A percentile compares a stretch with the other conserved stretches of the same genome.
These are phyloP conservation scores for Mesitornis unicolor DNA, from an alignment of 2,113 vertebrate genomes.

Conservation along the genomic window DNA sequence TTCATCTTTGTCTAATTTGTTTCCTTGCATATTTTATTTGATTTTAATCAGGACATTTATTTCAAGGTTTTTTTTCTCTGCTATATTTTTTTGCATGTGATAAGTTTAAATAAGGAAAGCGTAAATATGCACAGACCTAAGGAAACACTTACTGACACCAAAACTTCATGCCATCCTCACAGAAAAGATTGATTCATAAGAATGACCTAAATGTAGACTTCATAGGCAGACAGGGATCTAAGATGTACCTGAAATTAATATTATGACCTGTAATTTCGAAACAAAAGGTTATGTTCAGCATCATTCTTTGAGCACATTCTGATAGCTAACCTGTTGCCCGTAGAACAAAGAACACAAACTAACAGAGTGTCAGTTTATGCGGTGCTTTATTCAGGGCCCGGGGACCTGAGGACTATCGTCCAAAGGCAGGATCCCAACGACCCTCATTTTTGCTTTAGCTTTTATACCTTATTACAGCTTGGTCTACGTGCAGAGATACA, in stretches of 20 bases:
- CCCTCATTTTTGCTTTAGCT: too few species aligned
- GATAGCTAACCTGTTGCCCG: background rate
- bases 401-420: too few species aligned
- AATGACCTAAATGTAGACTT: background rate
- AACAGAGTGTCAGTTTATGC: too few species aligned
- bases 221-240: background rate
- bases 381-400: too few species aligned
- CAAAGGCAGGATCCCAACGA: too few species aligned
- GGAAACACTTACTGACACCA: background rate
- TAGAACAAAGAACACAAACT: too few species aligned
- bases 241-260: background rate
- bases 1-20: background rate
- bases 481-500: too few species aligned
- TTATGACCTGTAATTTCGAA: background rate
- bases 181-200: background rate
- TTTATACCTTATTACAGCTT: too few species aligned
- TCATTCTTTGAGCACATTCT: background rate
- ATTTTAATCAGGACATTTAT: background rate
- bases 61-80: background rate
- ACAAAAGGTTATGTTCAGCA: background rate
- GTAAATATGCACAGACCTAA: background rate
- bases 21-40: background rate
- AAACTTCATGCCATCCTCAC: background rate
- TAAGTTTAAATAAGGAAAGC: background rate
- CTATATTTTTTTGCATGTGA: background rate